Evolutionary conservation across 2,113 vertebrate genomes (phyloP).

Genomic region (Scalopus aquaticus): DNA sequence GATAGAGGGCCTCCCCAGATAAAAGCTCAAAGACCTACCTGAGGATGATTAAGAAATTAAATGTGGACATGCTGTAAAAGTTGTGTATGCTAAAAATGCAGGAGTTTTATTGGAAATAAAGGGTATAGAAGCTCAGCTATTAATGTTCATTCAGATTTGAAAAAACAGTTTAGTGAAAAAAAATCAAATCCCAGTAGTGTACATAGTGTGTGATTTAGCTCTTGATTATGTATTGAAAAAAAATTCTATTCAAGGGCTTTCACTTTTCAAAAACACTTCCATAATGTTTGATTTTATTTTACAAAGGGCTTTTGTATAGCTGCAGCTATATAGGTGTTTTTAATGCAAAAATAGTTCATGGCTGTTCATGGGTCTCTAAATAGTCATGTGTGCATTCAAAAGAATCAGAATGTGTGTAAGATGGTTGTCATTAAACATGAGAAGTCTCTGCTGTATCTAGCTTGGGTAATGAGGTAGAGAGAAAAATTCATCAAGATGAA

Average conservation of each 20-base stretch:
- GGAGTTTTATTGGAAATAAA: slow-evolving; percentile 28
- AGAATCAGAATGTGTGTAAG: slow-evolving; percentile 40
- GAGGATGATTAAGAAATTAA: slow-evolving; percentile 40
- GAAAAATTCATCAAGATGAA: slow-evolving; percentile 72
- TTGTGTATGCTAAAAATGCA: not conserved
- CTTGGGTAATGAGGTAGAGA: slow-evolving; percentile 71
- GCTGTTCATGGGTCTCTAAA: slow-evolving; percentile 5
- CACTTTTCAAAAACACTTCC: not conserved
- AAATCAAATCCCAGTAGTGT: not conserved
- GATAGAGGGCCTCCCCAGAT: not conserved
- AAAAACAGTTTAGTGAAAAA: not conserved
- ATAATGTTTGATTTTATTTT: slow-evolving; percentile 54
- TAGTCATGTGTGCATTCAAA: not conserved
- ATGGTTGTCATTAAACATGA: slow-evolving; percentile 53
- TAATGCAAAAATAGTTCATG: slow-evolving; percentile 47
- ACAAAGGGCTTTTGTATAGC: not conserved
- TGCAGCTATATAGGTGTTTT: slow-evolving; percentile 47
- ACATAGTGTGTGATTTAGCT: not conserved
- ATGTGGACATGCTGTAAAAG: slow-evolving; percentile 9
- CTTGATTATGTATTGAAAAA: not conserved
- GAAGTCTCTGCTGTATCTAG: slow-evolving; percentile 50
- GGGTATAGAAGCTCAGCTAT: slow-evolving; percentile 9
- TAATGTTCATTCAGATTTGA: slow-evolving; percentile 1
- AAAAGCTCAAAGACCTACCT: not conserved
- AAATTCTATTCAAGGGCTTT: slow-evolving; percentile 15